phyloP scores from a whole-genome alignment of 2,113 vertebrate species.

The Calyptomena viridis region DNA sequence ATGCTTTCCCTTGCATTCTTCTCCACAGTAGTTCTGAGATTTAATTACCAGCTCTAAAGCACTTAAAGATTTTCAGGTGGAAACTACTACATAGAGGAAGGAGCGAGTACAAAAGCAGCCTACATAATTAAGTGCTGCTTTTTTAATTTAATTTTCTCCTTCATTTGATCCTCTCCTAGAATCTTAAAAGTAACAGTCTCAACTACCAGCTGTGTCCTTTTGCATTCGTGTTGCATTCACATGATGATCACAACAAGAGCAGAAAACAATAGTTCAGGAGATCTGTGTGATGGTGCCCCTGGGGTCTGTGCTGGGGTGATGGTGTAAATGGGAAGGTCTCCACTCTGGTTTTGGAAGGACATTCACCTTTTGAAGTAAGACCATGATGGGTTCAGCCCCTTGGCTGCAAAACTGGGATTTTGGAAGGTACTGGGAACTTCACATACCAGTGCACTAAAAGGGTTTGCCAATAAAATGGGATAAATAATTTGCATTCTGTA shows the following conservation, averaged over 20 bases:
- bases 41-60: conserved; percentile 63
- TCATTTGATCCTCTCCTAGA: conserved; percentile 61
- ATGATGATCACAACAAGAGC: not conserved
- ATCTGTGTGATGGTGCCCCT: not conserved
- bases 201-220: conserved; percentile 26
- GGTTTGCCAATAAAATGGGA: not conserved
- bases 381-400: not conserved
- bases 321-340: not conserved
- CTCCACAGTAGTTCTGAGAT: conserved; percentile 21
- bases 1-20: not conserved
- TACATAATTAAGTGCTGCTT: conserved; percentile 60
- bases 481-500: conserved; percentile 47
- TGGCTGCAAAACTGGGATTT: not conserved
- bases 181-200: conserved; percentile 35
- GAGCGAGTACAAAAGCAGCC: conserved; percentile 46
- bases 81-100: conserved; percentile 43
- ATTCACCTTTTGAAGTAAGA: accelerated
- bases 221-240: not conserved
- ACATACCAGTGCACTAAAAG: not conserved
- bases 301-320: not conserved
- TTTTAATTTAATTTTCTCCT: conserved; percentile 67
- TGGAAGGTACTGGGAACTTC: not conserved
- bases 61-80: conserved; percentile 66
- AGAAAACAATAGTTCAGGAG: not conserved
- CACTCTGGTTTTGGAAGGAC: not conserved